Evolutionary conservation across 2,797 vertebrate species (phyloP).

Genomic region (Rhabdophis nuchalis): DNA sequence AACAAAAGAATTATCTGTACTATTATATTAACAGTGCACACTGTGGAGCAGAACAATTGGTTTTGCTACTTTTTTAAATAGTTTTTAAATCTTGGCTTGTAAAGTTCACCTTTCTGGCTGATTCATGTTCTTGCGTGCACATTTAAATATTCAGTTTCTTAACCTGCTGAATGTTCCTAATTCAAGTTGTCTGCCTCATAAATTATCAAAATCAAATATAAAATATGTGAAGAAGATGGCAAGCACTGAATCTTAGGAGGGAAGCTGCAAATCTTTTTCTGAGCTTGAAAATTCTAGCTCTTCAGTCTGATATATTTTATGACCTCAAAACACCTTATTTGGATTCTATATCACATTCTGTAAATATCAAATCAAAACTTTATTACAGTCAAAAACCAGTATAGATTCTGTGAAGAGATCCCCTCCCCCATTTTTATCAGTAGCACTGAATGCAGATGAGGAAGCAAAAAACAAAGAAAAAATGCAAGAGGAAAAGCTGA

Average conservation of each 20-base stretch:
- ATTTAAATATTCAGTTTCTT: conserved; percentile 36
- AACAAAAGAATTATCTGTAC: background rate
- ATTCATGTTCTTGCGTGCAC: background rate
- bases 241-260: background rate
- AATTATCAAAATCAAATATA: conserved; percentile 29
- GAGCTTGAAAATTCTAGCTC: conserved; percentile 26
- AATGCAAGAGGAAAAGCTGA: background rate
- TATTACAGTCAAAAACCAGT: background rate
- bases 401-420: background rate
- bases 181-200: conserved; percentile 21
- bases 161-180: conserved; percentile 27
- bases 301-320: conserved; percentile 25
- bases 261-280: conserved; percentile 5
- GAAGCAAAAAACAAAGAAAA: background rate
- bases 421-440: background rate
- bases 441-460: conserved; percentile 4
- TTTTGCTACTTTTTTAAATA: conserved; percentile 18
- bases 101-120: conserved; percentile 25
- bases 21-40: background rate
- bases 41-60: background rate
- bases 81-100: conserved; percentile 16
- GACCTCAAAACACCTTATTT: background rate
- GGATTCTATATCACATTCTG: background rate
- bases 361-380: background rate
- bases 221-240: conserved; percentile 1